Evolutionary conservation across 2,888 invertebrate genomes (phyloP).

Genomic region (Holacanthella duospinosa): DNA sequence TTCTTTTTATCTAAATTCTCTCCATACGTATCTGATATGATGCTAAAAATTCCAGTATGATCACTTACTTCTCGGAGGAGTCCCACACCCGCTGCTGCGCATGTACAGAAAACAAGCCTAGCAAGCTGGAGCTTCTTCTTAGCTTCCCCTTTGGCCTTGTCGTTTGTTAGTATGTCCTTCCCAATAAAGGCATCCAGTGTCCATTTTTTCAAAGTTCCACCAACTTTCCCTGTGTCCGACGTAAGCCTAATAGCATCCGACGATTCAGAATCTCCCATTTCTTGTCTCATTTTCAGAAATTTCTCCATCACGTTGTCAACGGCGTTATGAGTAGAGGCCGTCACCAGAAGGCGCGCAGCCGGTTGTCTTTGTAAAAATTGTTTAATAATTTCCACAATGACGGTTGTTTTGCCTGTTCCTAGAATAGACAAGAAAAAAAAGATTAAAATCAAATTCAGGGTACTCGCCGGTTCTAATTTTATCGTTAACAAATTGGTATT

Average conservation of each 20-base stretch:
- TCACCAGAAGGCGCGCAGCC: slow-evolving; percentile 10
- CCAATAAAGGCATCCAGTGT: slow-evolving; percentile 14
- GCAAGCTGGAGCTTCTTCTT: slow-evolving; percentile 6
- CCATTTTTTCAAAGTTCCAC: slow-evolving; percentile 8
- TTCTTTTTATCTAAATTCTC: background rate
- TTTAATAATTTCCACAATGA: slow-evolving; percentile 15
- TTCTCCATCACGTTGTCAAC: slow-evolving; percentile 17
- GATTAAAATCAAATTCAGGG: no score
- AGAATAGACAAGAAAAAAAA: no score
- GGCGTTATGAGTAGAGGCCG: slow-evolving; percentile 19
- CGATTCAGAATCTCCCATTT: background rate
- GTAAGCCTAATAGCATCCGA: slow-evolving; percentile 8
- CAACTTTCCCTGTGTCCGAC: slow-evolving; percentile 10
- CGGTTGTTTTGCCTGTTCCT: slow-evolving; percentile 8
- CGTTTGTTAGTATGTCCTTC: slow-evolving; percentile 2
- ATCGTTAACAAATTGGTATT: background rate
- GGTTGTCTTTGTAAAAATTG: background rate
- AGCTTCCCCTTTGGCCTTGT: slow-evolving; percentile 11
- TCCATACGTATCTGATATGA: background rate
- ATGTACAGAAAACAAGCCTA: slow-evolving; percentile 13
- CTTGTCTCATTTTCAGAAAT: slow-evolving; percentile 8
- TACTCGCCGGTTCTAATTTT: background rate
- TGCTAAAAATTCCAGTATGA: no score
- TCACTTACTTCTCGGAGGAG: slow-evolving; percentile 2
- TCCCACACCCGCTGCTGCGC: slow-evolving; percentile 16